These are phyloP conservation scores for Peromyscus melanophrys DNA, from an alignment of 2,797 vertebrate genomes.

Conservation along the genomic window DNA sequence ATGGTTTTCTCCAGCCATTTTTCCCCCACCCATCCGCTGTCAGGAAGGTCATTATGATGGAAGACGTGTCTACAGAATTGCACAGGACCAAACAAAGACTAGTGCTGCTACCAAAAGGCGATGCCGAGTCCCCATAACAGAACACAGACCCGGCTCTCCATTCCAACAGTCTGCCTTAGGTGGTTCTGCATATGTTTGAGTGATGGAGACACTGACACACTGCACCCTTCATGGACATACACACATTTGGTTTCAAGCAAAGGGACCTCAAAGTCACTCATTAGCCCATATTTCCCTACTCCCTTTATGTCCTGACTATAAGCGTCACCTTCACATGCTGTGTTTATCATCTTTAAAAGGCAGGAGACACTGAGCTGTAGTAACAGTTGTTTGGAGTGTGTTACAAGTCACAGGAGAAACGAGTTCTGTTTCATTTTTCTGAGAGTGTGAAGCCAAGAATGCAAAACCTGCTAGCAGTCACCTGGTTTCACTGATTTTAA, in stretches of 20 bases:
- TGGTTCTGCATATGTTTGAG: background rate
- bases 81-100: slow-evolving; percentile 66
- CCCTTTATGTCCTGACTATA: slow-evolving; percentile 37
- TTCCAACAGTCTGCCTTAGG: background rate
- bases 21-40: slow-evolving; percentile 80
- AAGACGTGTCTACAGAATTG: slow-evolving; percentile 78
- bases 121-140: background rate
- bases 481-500: slow-evolving; percentile 88
- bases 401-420: slow-evolving; percentile 84
- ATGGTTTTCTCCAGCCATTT: slow-evolving; percentile 84
- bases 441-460: slow-evolving; percentile 85
- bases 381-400: slow-evolving; percentile 75
- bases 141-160: background rate
- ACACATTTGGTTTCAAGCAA: slow-evolving; percentile 56
- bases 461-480: slow-evolving; percentile 86
- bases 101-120: slow-evolving; percentile 25
- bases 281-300: slow-evolving; percentile 56
- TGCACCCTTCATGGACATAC: slow-evolving; percentile 1
- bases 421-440: slow-evolving; percentile 84
- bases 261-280: slow-evolving; percentile 25
- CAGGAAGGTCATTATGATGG: slow-evolving; percentile 85
- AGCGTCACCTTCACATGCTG: background rate
- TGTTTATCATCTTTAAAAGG: slow-evolving; percentile 79
- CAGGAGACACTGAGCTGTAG: slow-evolving; percentile 64
- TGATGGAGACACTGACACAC: background rate